Conservation (phyloP, 2,888 invertebrate species). For the Germaria angustata region DNA sequence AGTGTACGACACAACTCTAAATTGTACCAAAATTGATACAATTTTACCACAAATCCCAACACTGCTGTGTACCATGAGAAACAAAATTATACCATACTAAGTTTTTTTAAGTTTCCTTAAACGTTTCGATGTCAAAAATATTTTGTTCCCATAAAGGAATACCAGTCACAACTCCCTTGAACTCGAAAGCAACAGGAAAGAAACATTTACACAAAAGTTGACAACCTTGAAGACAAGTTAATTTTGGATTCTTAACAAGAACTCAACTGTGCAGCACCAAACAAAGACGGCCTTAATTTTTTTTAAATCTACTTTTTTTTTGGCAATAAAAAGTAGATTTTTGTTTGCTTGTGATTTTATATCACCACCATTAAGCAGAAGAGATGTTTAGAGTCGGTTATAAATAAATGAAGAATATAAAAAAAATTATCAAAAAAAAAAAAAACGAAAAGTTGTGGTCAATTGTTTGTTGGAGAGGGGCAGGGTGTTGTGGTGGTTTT, state of each 20-base stretch:
- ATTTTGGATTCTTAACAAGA: slow-evolving; percentile 30
- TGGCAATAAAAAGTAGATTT: background rate
- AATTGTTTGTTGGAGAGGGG: slow-evolving; percentile 1
- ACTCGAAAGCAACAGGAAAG: slow-evolving; percentile 49
- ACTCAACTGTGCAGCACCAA: slow-evolving; percentile 34
- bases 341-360: background rate
- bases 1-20: no score
- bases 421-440: background rate
- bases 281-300: background rate
- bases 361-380: background rate
- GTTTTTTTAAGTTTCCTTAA: no score
- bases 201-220: slow-evolving; percentile 26
- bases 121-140: no score
- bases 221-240: slow-evolving; percentile 38
- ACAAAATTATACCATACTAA: no score
- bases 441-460: slow-evolving; percentile 23
- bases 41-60: no score
- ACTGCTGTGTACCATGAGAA: no score
- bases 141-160: no score
- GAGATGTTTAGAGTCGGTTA: background rate
- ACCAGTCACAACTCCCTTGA: slow-evolving; percentile 25
- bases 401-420: no score
- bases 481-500: background rate
- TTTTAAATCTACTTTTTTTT: slow-evolving; percentile 3
- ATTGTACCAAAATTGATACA: no score